phyloP scores from a whole-genome alignment of 2,113 vertebrate genomes.

The Mus spicilegus region DNA sequence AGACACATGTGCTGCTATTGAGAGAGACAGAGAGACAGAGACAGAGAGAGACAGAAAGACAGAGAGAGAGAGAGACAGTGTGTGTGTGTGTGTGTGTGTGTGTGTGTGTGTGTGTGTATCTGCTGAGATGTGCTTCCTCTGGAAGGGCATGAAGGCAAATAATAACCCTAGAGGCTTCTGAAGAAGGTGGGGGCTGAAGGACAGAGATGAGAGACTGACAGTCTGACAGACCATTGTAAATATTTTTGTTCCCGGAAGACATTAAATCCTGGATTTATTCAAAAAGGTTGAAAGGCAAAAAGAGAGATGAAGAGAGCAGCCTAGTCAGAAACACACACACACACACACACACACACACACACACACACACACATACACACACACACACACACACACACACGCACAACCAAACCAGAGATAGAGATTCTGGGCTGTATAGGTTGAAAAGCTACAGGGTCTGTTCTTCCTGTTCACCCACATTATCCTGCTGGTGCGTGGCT shows the following conservation, averaged over 20 bases:
- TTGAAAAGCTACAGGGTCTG: slow-evolving; percentile 23
- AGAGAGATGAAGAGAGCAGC: background rate
- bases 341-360: too few relatives aligned
- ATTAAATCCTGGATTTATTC: slow-evolving; percentile 40
- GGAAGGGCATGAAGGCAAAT: background rate
- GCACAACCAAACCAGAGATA: background rate
- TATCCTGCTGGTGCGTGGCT: background rate
- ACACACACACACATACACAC: background rate
- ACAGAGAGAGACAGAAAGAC: background rate
- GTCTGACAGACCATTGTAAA: background rate
- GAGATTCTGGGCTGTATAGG: background rate
- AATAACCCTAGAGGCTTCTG: background rate
- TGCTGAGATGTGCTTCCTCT: background rate
- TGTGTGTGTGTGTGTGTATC: background rate
- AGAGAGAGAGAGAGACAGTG: background rate
- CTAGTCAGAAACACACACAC: background rate
- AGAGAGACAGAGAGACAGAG: too few relatives aligned
- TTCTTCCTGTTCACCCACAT: background rate
- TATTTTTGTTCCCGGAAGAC: slow-evolving; percentile 37
- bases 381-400: background rate
- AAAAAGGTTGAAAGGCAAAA: slow-evolving; percentile 41
- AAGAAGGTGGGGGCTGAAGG: background rate
- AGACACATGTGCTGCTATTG: background rate
- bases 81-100: too few relatives aligned
- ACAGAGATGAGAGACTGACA: background rate